phyloP scores from a whole-genome alignment of 2,797 vertebrate genomes.

The Takifugu ocellatus region DNA sequence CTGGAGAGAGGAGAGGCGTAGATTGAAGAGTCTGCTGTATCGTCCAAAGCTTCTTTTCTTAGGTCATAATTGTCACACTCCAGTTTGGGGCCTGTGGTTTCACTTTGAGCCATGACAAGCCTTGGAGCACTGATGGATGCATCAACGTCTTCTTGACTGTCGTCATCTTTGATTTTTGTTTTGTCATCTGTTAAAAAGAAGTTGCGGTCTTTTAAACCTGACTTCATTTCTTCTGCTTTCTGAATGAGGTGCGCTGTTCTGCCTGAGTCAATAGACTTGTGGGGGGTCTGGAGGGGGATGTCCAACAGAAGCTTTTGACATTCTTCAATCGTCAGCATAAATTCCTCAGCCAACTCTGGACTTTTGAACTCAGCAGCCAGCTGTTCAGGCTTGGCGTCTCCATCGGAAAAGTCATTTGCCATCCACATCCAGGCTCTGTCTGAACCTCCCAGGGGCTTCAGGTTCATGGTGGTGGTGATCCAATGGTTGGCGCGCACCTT shows the following conservation, averaged over 20 bases:
- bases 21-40: conserved; percentile 82
- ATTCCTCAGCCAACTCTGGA: no score
- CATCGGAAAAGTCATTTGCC: no score
- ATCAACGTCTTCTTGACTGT: conserved; percentile 52
- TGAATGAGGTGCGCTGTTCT: conserved; percentile 93
- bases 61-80: conserved; percentile 97
- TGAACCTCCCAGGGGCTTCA: no score
- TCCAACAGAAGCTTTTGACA: conserved; percentile 87
- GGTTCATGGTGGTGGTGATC: no score
- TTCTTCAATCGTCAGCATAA: no score
- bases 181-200: conserved; percentile 89
- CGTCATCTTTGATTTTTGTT: conserved; percentile 82
- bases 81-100: conserved; percentile 81
- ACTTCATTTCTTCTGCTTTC: conserved; percentile 98
- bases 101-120: conserved; percentile 74
- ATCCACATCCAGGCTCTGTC: no score
- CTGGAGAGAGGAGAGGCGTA: conserved; percentile 84
- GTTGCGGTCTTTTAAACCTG: conserved; percentile 92
- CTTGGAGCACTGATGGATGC: conserved; percentile 58
- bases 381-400: no score
- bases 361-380: no score
- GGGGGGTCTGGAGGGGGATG: conserved; percentile 95
- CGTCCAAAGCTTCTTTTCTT: conserved; percentile 83
- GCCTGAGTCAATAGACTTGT: conserved; percentile 92
- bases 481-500: no score